Evolutionary conservation across 2,113 vertebrate species (phyloP), one percentile per base, ranked within the genome.

Genomic region (Blennius ocellaris): DNA sequence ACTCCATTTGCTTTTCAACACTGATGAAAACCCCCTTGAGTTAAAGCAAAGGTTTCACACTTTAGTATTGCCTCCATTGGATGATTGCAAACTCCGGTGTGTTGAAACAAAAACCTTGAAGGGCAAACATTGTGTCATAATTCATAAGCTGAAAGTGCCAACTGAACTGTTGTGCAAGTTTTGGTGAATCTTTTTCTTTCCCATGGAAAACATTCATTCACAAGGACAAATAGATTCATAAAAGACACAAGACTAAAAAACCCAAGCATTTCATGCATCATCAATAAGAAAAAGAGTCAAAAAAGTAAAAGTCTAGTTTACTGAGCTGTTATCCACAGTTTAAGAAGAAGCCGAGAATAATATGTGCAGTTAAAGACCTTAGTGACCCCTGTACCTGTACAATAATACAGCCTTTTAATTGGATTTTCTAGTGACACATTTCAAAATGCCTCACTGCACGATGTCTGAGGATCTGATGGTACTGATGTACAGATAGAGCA

Each of bases 401-500:
- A n/a, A n/a, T 54, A 69, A 69, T 52, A 40, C 15, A 30, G 30
- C 39, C 10, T 5, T 69, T 57, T 12, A 64, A 38, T 44, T 37
- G 51, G 64, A 57, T 56, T 58, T 30, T 7, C 36, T 48, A 0
- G 5, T 50, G 62, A 63, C 16, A 40, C 54, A 41, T 72, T 69
- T 55, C 45, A 7, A 69, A 69, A 73, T 57, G 48, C 16, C 30
- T 53, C 8, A 61, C 44, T n/a, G 59, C 37, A 17, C 30, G 49
- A 39, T n/a, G 37, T 36, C 51, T 51, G 71, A 44, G 38, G 69
- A 63, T 76, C 58, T 57, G 56, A 16, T 58, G 66, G 55, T 67
- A 82, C 77, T 74, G 61, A 78, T 78, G 69, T 55, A 65, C 68
- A 60, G 41, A 72, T 50, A 59, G 52, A 59, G 50, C 15, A 16